These are phyloP conservation scores for Octopus bimaculoides DNA, from an alignment of 1,140 invertebrate genomes.

Conservation along the genomic window DNA sequence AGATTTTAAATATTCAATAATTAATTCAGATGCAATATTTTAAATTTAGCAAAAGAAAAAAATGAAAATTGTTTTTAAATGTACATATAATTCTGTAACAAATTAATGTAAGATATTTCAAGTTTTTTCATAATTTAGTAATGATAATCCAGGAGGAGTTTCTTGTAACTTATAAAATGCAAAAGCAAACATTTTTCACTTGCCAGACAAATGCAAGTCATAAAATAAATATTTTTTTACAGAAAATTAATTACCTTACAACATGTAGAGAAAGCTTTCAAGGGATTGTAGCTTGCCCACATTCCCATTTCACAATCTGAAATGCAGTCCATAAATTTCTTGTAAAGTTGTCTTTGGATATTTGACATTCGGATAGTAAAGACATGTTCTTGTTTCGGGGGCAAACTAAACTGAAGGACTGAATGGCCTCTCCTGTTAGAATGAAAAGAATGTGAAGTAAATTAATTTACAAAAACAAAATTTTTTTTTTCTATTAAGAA, in stretches of 20 bases:
- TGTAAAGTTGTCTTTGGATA: conserved; percentile 77
- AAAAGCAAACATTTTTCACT: too few species aligned
- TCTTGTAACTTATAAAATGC: too few species aligned
- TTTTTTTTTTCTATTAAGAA: too few species aligned
- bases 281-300: conserved; percentile 79
- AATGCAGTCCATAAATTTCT: conserved; percentile 61
- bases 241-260: conserved; percentile 71
- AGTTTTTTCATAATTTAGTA: too few species aligned
- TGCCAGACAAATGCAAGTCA: too few species aligned
- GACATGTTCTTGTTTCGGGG: conserved; percentile 92
- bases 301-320: conserved; percentile 54
- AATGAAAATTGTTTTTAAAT: too few species aligned
- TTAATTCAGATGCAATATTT: neutral
- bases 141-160: too few species aligned
- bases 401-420: conserved; percentile 84
- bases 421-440: conserved; percentile 80
- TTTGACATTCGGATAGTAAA: conserved; percentile 82
- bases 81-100: too few species aligned
- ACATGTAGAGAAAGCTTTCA: conserved; percentile 97
- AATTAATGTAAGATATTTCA: too few species aligned
- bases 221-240: too few species aligned
- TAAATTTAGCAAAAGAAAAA: neutral
- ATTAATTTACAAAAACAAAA: too few species aligned
- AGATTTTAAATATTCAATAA: neutral
- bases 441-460: too few species aligned